Conservation (phyloP, 2,113 vertebrate species). For the Dicentrarchus labrax region DNA sequence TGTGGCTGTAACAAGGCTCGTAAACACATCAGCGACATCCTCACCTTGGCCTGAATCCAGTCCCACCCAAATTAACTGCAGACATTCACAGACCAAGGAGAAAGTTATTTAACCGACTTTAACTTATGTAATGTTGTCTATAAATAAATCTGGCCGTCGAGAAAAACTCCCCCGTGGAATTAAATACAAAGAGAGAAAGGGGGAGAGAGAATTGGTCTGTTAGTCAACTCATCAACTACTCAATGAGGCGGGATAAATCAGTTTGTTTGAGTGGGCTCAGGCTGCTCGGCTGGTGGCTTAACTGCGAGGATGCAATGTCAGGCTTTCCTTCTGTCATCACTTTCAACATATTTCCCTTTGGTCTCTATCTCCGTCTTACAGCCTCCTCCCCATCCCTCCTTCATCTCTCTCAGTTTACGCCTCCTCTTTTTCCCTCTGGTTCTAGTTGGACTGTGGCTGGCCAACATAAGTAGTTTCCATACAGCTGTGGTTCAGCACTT, state of each 20-base stretch:
- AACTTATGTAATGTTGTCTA: constrained; percentile 50
- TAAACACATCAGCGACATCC: constrained; percentile 36
- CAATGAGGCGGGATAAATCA: constrained; percentile 1
- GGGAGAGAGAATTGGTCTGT: background rate
- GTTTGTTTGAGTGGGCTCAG: background rate
- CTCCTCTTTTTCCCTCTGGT: constrained; percentile 13
- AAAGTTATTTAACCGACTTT: constrained; percentile 44
- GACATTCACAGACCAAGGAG: constrained; percentile 23
- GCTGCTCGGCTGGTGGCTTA: background rate
- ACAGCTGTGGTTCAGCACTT: constrained; percentile 20
- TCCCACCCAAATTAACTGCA: constrained; percentile 32
- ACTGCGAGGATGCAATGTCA: background rate
- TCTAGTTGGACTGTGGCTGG: constrained; percentile 18
- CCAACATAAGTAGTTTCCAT: constrained; percentile 18
- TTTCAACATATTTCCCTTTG: constrained; percentile 10
- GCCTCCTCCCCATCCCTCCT: constrained; percentile 10
- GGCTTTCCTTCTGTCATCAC: background rate
- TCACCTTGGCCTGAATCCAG: constrained; percentile 44
- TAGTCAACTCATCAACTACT: constrained; percentile 8
- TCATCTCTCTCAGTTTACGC: constrained; percentile 5
- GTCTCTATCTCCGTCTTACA: constrained; percentile 14
- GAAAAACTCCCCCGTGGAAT: constrained; percentile 18
- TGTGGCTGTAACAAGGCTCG: constrained; percentile 8
- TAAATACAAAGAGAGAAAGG: constrained; percentile 29
- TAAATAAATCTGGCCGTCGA: constrained; percentile 44